Evolutionary conservation across 2,113 vertebrate genomes (phyloP), one percentile per base, ranked within the genome.

Genomic region (Rhinoptilus africanus): DNA sequence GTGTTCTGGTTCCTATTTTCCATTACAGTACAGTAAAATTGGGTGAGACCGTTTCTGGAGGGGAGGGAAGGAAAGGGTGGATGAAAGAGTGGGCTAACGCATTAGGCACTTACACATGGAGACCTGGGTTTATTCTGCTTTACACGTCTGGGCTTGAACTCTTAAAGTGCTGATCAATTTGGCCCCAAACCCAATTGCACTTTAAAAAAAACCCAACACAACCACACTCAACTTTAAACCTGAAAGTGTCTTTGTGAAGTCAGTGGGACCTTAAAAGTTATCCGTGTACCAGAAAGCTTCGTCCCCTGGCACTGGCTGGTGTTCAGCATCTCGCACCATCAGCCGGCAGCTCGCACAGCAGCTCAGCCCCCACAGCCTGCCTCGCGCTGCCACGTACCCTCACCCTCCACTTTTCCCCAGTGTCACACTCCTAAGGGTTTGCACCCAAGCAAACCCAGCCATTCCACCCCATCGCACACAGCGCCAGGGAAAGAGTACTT

Each of bases 51-150:
- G 59, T 87, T 96, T 92, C 79, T 94, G 84, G 76, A 80, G 64
- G 60, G 68, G 48, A 92, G 75, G 92, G 82, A 89, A 94, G 81
- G 76, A 93, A 96, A 89, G 84, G 89, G 93, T 89, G 92, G 90
- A 74, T 83, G 50, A 84, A 95, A 91, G 80, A 79, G 74, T 5
- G 53, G 81, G 45, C 80, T 88, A 92, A 63, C 2, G 2, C 59
- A 39, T 75, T 35, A 64, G 62, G 71, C 28, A 88, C 12, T 76
- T 69, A 78, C 84, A 68, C 41, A 14, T 2, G 10, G 74, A 95
- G 24, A 11, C 72, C 91, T 57, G 83, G 22, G 41, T 57, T 96
- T 88, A 51, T 73, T 83, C 91, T 91, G 62, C 81, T 91, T 94
- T 79, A 76, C 32, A 43, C 34, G 56, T 79, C 87, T 82, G 72